Base-by-base conservation (phyloP, 2,113 vertebrate genomes). In the Pagrus major region DNA sequence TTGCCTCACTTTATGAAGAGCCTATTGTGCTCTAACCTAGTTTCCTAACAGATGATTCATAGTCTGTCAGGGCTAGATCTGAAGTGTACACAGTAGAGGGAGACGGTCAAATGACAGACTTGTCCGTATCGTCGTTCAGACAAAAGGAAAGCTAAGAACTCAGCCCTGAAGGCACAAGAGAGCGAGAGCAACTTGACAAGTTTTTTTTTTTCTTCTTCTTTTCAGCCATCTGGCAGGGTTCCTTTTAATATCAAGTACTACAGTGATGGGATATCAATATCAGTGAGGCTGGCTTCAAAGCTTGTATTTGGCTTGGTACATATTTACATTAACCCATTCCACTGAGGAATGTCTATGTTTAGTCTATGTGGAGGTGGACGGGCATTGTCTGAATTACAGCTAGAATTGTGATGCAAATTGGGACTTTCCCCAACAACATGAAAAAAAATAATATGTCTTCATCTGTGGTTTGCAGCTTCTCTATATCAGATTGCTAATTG, bases 11-110 rank as follows among this genome's bases (percentile, higher is more conserved):
- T 83, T 76, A 88, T 89, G 91, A 93, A 90, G 87, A 89, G 88
- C 68, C 88, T 79, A 87, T 94, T 94, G 92, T 93, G 77, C 80
- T 89, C 76, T 89, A 93, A 93, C 92, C 93, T 80, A 91, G 83
- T 92, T 93, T 93, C 79, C 83, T 68, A 81, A 74, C 87, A 85
- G 79, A 89, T 92, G 90, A 94, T 88, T 93, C 91, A 92, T 85
- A 71, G 88, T 85, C 88, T 92, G 91, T 91, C 89, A 86, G 66
- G 73, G 33, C 67, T 29, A 55, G 78, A 88, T 85, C 73, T 87
- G 88, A 93, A 89, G 89, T 82, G 84, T 86, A 89, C 78, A 87
- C 88, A 89, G 90, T 72, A 33, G 33, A 81, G 71, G 77, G 70
- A 90, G 88, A 88, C 84, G 89, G 83, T 92, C 91, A 84, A 86